phyloP scores from a whole-genome alignment of 2,113 vertebrate species.

The Myxocyprinus asiaticus region DNA sequence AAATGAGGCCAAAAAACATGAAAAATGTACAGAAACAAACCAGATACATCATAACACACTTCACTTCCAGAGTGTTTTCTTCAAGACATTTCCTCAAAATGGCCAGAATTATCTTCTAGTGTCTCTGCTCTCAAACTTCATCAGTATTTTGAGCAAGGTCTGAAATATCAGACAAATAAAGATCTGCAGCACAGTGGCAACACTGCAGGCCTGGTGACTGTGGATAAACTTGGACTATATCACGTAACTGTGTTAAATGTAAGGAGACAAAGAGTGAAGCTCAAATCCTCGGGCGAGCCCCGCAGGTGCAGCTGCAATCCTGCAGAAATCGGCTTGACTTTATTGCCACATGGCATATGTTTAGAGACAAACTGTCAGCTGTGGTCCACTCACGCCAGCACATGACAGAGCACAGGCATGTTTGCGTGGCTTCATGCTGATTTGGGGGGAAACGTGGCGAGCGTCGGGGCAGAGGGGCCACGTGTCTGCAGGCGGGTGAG shows the following conservation, averaged over 20 bases:
- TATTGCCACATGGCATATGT: constrained; percentile 81
- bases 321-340: constrained; percentile 72
- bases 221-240: constrained; percentile 40
- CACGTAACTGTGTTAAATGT: constrained; percentile 54
- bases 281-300: constrained; percentile 63
- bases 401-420: constrained; percentile 69
- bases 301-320: constrained; percentile 68
- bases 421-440: constrained; percentile 63
- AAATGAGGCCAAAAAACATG: too few relatives aligned
- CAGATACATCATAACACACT: too few relatives aligned
- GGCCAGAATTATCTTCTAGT: constrained; percentile 9
- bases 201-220: constrained; percentile 40
- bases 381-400: background rate
- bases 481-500: background rate
- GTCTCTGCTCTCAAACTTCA: constrained; percentile 48
- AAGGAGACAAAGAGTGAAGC: constrained; percentile 64
- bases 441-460: constrained; percentile 60
- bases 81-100: too few relatives aligned
- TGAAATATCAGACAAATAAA: constrained; percentile 64
- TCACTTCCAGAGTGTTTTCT: too few relatives aligned
- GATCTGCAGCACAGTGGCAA: constrained; percentile 42
- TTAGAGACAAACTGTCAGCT: constrained; percentile 81
- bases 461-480: constrained; percentile 54
- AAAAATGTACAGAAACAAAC: too few relatives aligned
- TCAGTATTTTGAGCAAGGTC: constrained; percentile 37